phyloP scores from a whole-genome alignment of 1,140 invertebrate genomes.

The Sycophaga agraensis region DNA sequence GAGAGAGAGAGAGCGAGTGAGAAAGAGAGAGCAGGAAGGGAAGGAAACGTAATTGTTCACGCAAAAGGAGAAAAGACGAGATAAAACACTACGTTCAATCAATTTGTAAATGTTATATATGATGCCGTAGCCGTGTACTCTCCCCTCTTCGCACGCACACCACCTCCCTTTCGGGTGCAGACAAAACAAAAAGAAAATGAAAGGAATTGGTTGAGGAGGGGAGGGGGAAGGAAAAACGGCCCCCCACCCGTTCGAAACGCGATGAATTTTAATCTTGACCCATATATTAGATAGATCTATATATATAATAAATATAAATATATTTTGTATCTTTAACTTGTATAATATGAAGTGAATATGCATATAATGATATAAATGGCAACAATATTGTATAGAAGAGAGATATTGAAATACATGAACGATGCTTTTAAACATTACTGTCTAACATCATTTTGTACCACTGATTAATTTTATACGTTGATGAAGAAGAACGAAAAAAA shows the following conservation, averaged over 20 bases:
- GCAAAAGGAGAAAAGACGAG: constrained; percentile 10
- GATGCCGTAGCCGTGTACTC: constrained; percentile 13
- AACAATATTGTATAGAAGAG: constrained; percentile 58
- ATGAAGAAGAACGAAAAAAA: constrained; percentile 14
- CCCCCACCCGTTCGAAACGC: constrained; percentile 34
- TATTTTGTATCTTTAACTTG: constrained; percentile 56
- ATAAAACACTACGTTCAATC: constrained; percentile 24
- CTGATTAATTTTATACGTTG: constrained; percentile 42
- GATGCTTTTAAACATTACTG: constrained; percentile 58
- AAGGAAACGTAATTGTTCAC: constrained; percentile 12
- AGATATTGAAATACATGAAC: constrained; percentile 60
- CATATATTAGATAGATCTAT: constrained; percentile 27
- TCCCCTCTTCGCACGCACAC: background rate
- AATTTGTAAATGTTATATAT: constrained; percentile 29
- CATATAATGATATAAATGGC: constrained; percentile 51
- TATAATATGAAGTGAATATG: constrained; percentile 52
- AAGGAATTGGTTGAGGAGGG: too few relatives aligned
- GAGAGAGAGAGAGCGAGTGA: background rate
- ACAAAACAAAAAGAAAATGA: background rate
- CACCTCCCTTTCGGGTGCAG: background rate
- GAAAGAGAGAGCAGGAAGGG: background rate
- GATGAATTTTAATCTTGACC: constrained; percentile 49
- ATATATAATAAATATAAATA: constrained; percentile 44
- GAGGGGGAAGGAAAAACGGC: background rate
- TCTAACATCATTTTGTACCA: constrained; percentile 58